Evolutionary conservation across 2,797 vertebrate species (phyloP).

Genomic region (Nyctalus aviator): DNA sequence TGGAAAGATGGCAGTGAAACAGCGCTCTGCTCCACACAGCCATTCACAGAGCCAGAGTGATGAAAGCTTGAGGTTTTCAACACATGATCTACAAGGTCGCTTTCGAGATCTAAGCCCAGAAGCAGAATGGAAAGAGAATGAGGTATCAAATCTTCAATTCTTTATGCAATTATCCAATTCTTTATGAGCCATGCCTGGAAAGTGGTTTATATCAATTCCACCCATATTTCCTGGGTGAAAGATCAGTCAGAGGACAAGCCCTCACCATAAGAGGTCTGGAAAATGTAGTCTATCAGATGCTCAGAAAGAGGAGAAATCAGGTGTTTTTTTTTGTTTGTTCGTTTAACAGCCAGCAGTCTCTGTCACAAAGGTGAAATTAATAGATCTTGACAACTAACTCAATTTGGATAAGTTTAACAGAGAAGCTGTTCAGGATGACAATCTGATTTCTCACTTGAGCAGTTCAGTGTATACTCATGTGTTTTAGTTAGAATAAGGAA

Average conservation of each 20-base stretch:
- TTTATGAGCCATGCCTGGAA: neutral
- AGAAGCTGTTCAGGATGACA: neutral
- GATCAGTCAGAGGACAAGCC: neutral
- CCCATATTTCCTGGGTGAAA: neutral
- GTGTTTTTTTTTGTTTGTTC: neutral
- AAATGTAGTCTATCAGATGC: neutral
- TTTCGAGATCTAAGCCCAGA: neutral
- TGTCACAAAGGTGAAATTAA: slow-evolving; percentile 16
- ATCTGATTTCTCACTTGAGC: slow-evolving; percentile 29
- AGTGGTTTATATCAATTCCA: neutral
- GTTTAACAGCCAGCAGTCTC: neutral
- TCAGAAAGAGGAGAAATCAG: neutral
- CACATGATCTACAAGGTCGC: neutral
- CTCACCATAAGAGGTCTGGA: neutral
- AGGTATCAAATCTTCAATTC: neutral
- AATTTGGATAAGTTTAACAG: neutral
- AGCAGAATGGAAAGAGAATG: neutral
- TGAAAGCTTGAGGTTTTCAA: neutral
- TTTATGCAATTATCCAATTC: neutral
- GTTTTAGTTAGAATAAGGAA: slow-evolving; percentile 53
- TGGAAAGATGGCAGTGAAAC: neutral
- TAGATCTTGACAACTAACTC: slow-evolving; percentile 62
- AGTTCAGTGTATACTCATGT: neutral
- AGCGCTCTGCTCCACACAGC: neutral
- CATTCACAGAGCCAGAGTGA: neutral